These are phyloP conservation scores for Octodon degus DNA, from an alignment of 2,113 vertebrate species.

Conservation along the genomic window DNA sequence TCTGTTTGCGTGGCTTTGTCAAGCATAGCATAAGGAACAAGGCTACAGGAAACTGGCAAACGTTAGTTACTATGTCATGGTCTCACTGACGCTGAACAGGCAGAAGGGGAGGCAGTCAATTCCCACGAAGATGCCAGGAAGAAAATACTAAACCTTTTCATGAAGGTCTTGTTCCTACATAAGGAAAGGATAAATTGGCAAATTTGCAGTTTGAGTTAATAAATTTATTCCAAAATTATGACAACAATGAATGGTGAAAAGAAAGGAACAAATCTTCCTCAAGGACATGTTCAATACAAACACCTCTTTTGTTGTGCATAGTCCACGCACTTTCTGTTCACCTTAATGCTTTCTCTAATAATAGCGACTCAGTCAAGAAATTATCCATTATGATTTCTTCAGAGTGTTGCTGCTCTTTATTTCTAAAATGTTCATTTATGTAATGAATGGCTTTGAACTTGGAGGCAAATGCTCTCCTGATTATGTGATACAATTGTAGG, in stretches of 20 bases:
- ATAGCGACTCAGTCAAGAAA: slow-evolving; percentile 47
- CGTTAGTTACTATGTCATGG: not conserved
- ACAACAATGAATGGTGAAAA: slow-evolving; percentile 12
- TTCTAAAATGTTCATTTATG: slow-evolving; percentile 48
- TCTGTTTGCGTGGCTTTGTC: slow-evolving; percentile 38
- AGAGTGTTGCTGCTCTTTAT: slow-evolving; percentile 39
- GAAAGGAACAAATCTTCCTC: slow-evolving; percentile 46
- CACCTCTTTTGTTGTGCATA: slow-evolving; percentile 18
- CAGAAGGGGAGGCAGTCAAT: not conserved
- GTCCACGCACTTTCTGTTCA: not conserved
- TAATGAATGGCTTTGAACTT: slow-evolving; percentile 48
- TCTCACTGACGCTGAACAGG: not conserved
- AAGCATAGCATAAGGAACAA: not conserved
- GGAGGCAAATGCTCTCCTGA: fast-evolving
- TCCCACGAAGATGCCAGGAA: not conserved
- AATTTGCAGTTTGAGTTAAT: not conserved
- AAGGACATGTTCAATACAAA: slow-evolving; percentile 12
- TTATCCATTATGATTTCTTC: slow-evolving; percentile 40
- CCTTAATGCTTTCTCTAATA: slow-evolving; percentile 43
- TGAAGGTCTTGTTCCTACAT: slow-evolving; percentile 27
- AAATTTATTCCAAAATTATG: slow-evolving; percentile 36
- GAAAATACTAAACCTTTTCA: slow-evolving; percentile 28
- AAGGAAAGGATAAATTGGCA: slow-evolving; percentile 22
- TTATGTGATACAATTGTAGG: not conserved
- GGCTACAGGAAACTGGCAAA: not conserved